Percentiles rank a stretch among this genome's conserved stretches.
phyloP scores from a whole-genome alignment of 2,113 vertebrate species.

The Trinectes maculatus region DNA sequence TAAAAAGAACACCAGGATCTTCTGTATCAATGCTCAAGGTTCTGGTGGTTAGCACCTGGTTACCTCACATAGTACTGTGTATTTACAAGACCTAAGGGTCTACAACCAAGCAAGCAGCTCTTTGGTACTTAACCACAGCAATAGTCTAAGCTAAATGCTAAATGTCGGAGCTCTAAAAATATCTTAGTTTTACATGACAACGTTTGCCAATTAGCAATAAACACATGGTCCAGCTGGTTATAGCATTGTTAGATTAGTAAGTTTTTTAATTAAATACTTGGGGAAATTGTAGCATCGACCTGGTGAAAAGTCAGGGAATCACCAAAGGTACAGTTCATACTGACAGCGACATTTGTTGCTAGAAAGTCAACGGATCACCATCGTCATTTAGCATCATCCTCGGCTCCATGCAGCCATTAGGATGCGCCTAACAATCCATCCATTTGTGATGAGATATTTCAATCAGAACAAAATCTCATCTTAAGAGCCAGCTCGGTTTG shows the following conservation, averaged over 20 bases:
- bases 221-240: neutral
- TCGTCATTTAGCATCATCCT: neutral
- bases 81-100: too few species aligned
- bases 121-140: neutral
- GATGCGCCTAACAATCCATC: neutral
- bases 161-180: too few species aligned
- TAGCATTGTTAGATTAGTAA: neutral
- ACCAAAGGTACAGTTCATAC: neutral
- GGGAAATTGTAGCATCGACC: neutral
- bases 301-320: neutral
- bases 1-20: neutral
- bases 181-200: neutral
- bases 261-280: neutral
- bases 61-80: constrained; percentile 7
- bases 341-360: neutral
- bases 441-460: neutral
- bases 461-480: neutral
- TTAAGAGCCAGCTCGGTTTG: neutral
- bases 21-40: constrained; percentile 3
- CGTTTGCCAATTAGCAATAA: neutral
- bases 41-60: neutral
- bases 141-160: neutral
- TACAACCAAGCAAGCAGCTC: neutral
- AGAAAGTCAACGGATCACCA: neutral
- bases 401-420: too few species aligned